A percentile compares a stretch with the other conserved stretches of the same genome.
phyloP scores from a whole-genome alignment of 2,888 invertebrate species.

The Halictus ligatus region DNA sequence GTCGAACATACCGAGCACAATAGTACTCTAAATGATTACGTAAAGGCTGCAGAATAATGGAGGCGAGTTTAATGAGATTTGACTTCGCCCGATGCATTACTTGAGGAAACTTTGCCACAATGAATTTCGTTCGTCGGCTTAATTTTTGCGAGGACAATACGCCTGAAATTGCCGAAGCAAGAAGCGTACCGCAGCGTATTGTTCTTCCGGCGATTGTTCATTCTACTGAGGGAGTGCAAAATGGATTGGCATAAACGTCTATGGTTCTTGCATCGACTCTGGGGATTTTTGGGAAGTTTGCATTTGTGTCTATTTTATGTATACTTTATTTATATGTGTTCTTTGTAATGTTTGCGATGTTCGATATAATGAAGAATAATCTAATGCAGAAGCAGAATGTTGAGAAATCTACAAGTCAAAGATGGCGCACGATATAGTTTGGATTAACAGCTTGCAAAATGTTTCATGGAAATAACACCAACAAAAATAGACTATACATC shows the following conservation, averaged over 20 bases:
- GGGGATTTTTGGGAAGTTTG: neutral
- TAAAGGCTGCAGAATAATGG: neutral
- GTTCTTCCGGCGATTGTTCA: slow-evolving; percentile 16
- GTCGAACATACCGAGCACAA: neutral
- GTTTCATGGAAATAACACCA: neutral
- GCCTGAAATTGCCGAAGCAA: neutral
- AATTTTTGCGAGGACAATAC: slow-evolving; percentile 28
- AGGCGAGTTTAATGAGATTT: neutral
- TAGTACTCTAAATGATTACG: slow-evolving; percentile 25
- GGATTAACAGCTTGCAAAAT: neutral
- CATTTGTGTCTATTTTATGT: too few species aligned
- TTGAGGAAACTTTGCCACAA: neutral
- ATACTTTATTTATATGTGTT: too few species aligned
- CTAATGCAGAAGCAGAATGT: too few species aligned
- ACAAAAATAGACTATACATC: neutral
- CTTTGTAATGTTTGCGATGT: too few species aligned
- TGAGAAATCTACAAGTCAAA: too few species aligned
- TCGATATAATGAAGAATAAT: too few species aligned
- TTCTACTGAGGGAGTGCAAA: neutral
- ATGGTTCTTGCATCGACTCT: neutral
- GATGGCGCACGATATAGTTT: too few species aligned
- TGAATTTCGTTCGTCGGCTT: neutral
- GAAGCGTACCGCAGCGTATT: neutral
- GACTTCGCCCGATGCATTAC: neutral
- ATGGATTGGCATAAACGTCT: neutral